Percentiles rank a stretch among this genome's conserved stretches.
phyloP scores from a whole-genome alignment of 2,113 vertebrate species.

The Vanacampus margaritifer region DNA sequence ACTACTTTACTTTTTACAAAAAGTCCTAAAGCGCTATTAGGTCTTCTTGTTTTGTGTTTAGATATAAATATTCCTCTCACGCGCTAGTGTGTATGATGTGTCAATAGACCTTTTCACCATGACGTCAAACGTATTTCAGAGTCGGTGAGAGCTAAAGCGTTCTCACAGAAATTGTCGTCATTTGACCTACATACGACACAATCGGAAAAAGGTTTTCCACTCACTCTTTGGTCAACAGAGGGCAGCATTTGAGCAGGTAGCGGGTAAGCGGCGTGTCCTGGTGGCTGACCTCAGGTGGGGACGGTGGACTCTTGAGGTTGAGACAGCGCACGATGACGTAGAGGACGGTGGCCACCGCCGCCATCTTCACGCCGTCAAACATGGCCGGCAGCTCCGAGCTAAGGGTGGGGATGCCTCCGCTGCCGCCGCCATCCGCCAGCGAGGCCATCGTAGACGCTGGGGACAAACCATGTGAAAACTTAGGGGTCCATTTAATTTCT shows the following conservation, averaged over 20 bases:
- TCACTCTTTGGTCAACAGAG: conserved; percentile 98
- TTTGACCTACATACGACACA: conserved; percentile 11
- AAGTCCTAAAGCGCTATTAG: no score
- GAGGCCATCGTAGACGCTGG: background rate
- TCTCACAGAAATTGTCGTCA: background rate
- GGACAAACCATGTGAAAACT: background rate
- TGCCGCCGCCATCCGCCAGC: conserved; percentile 28
- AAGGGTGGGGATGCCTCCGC: conserved; percentile 49
- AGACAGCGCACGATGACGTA: conserved; percentile 93
- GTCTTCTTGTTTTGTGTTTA: background rate
- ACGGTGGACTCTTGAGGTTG: conserved; percentile 95
- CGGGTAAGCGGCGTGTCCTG: conserved; percentile 87
- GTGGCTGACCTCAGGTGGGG: conserved; percentile 85
- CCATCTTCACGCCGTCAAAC: conserved; percentile 95
- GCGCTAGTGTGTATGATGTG: background rate
- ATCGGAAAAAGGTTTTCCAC: conserved; percentile 47
- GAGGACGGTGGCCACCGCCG: conserved; percentile 89
- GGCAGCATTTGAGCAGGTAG: conserved; percentile 92
- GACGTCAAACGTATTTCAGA: background rate
- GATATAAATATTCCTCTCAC: background rate
- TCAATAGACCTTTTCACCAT: background rate
- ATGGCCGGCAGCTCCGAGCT: conserved; percentile 89
- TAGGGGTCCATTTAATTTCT: no score
- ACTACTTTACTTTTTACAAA: no score
- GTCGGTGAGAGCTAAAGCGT: background rate